Evolutionary conservation across 2,888 invertebrate species (phyloP).

Genomic region (Biston betularia): DNA sequence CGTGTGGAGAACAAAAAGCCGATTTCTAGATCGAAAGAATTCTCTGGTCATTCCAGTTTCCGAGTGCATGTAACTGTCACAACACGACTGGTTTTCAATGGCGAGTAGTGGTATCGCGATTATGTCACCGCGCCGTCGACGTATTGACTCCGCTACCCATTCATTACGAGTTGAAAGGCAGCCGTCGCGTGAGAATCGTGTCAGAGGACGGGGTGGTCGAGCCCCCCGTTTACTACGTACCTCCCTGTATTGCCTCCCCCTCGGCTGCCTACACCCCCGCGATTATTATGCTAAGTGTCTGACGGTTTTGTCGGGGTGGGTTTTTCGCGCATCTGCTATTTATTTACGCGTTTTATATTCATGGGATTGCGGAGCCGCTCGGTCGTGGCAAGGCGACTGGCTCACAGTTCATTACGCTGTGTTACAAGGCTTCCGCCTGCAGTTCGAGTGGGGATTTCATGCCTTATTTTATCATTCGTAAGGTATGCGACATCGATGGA

Average conservation of each 20-base stretch:
- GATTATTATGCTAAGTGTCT: constrained; percentile 85
- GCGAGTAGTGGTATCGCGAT: constrained; percentile 58
- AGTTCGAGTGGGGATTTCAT: constrained; percentile 49
- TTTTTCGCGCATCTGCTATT: constrained; percentile 86
- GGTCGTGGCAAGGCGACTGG: constrained; percentile 70
- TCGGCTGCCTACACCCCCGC: constrained; percentile 61
- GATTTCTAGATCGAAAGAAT: constrained; percentile 53
- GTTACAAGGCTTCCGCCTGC: constrained; percentile 62
- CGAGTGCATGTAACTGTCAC: constrained; percentile 55
- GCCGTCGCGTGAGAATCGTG: constrained; percentile 84
- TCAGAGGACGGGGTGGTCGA: constrained; percentile 69
- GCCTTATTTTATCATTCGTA: constrained; percentile 50
- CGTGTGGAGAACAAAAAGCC: constrained; percentile 47
- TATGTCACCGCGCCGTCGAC: constrained; percentile 67
- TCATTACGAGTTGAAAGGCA: constrained; percentile 82
- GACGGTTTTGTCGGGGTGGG: constrained; percentile 78
- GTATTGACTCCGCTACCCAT: constrained; percentile 78
- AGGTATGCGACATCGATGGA: constrained; percentile 43
- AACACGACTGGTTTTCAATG: constrained; percentile 68
- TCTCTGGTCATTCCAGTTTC: constrained; percentile 62
- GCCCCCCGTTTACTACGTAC: constrained; percentile 51
- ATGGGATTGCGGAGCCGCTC: constrained; percentile 75
- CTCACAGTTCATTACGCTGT: constrained; percentile 79
- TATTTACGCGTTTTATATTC: constrained; percentile 86
- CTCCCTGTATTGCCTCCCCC: constrained; percentile 49